phyloP scores from a whole-genome alignment of 2,888 invertebrate species.

The Trachelus tabidus region DNA sequence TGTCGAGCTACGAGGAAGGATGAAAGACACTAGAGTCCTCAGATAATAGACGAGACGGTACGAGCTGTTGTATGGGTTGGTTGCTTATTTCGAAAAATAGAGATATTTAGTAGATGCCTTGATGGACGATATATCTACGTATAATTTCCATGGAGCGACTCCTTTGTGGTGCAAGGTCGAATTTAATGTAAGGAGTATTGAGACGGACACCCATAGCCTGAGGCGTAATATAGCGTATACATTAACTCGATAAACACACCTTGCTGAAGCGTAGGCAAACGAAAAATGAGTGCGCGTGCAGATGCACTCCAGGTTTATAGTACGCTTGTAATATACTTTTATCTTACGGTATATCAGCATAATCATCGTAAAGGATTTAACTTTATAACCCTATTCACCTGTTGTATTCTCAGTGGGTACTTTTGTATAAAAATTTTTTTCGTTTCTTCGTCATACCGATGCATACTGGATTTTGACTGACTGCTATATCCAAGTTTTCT shows the following conservation, averaged over 20 bases:
- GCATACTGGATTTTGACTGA: background rate
- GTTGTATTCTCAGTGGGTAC: background rate
- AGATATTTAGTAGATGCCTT: background rate
- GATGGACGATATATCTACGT: background rate
- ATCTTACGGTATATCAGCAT: background rate
- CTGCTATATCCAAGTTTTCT: background rate
- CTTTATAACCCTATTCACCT: background rate
- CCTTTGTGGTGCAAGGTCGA: constrained; percentile 26
- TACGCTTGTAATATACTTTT: background rate
- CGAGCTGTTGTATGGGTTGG: background rate
- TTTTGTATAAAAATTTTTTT: background rate
- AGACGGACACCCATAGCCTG: constrained; percentile 40
- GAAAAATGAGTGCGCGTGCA: background rate
- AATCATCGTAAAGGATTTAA: background rate
- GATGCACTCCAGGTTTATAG: background rate
- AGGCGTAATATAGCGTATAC: constrained; percentile 41
- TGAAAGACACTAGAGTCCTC: background rate
- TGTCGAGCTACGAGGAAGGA: background rate
- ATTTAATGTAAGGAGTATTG: constrained; percentile 49
- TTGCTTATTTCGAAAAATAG: constrained; percentile 2
- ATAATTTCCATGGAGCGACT: background rate
- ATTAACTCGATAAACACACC: constrained; percentile 29
- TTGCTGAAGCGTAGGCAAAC: background rate
- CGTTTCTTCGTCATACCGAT: background rate
- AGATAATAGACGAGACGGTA: background rate